These are phyloP conservation scores for Erebia ligea DNA, from an alignment of 2,888 invertebrate species.

Conservation along the genomic window DNA sequence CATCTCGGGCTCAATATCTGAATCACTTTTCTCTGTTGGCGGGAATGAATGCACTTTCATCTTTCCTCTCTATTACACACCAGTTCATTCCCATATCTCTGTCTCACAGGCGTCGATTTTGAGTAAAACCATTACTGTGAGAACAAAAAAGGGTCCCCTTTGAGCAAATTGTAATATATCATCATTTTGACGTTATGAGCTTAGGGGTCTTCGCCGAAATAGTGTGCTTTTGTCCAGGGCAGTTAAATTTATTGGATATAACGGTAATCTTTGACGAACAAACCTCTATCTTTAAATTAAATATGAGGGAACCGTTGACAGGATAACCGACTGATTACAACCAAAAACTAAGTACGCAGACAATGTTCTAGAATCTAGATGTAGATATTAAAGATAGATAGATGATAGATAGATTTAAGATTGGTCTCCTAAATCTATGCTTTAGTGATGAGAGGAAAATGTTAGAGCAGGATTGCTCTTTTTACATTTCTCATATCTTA, in stretches of 20 bases:
- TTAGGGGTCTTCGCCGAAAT: constrained; percentile 66
- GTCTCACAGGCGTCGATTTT: constrained; percentile 65
- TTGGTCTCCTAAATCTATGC: too few species aligned
- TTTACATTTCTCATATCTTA: too few species aligned
- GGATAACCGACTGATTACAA: neutral
- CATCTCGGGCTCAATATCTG: constrained; percentile 65
- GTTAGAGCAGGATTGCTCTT: too few species aligned
- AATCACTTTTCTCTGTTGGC: constrained; percentile 73
- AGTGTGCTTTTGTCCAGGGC: constrained; percentile 68
- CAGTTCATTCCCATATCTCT: constrained; percentile 19
- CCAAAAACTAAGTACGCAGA: too few species aligned
- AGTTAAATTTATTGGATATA: constrained; percentile 74
- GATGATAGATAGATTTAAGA: too few species aligned
- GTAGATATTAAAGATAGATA: too few species aligned
- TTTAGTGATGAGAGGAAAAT: too few species aligned
- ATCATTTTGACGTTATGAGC: constrained; percentile 77
- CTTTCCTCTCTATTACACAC: constrained; percentile 53
- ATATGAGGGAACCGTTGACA: neutral
- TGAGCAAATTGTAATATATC: constrained; percentile 82
- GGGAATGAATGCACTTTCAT: constrained; percentile 69
- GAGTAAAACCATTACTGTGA: constrained; percentile 79
- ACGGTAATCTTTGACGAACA: constrained; percentile 58
- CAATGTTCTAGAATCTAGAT: too few species aligned
- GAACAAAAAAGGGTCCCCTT: constrained; percentile 84
- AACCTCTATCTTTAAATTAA: constrained; percentile 11